Evolutionary conservation across 2,113 vertebrate species (phyloP), one percentile per base, ranked within the genome.

Genomic region (Nettapus auritus): DNA sequence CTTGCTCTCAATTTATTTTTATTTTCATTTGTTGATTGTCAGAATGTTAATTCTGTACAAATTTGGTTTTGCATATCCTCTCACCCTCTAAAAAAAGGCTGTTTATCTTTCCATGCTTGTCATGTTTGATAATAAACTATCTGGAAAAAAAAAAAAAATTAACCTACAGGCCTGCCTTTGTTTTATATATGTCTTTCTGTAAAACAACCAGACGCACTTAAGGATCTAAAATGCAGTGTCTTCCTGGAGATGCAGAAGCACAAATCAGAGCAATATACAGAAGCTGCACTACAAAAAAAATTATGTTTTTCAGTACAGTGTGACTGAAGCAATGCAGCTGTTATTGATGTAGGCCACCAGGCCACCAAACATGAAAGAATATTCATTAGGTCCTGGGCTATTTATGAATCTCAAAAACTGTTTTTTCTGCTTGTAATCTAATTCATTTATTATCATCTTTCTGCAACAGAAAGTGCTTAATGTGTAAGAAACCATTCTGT

Each of bases 251-350:
- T 34, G 26, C 29, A 44, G 40, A 9, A 88, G 13, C 18, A 69
- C 36, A 56, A 82, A 56, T 6, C 4, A 17, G 3, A 86, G 3
- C 13, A 33, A 75, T 34, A 71, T 1, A 34, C 18, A 76, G 48
- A 67, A 63, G 26, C 8, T 78, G 20, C 26, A 15, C 34, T 64
- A 67, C 33, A 33, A 40, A 15, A 33, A 8, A 75, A 36, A 90
- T 80, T n/a, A 60, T 28, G 14, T 23, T 89, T 84, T 87, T 28
- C 26, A 31, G 34, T 44, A 55, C 28, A 18, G 9, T 42, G 56
- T 0, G 0, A 22, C 13, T 68, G 34, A 88, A 84, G 19, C 4
- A 44, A 33, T 9, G 36, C 5, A 59, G 36, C 46, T 48, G 46
- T 48, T 48, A 48, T 48, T 48, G 46, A 48, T 21, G 20, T 21